phyloP scores from a whole-genome alignment of 2,888 invertebrate species.

The Gisinianus flammeolus region DNA sequence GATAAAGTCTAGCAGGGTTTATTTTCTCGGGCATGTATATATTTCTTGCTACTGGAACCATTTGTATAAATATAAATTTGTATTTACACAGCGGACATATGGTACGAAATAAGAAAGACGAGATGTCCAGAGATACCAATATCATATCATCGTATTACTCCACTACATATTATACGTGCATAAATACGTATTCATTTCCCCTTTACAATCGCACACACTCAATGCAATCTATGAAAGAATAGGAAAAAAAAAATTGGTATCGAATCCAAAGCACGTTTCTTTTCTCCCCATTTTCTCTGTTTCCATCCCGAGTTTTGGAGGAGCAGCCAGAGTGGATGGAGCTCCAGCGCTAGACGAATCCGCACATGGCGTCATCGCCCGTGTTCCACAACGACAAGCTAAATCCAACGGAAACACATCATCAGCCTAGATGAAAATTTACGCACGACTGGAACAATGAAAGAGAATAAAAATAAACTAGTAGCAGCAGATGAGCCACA shows the following conservation, averaged over 20 bases:
- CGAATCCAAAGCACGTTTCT: slow-evolving; percentile 21
- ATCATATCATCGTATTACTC: neutral
- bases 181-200: neutral
- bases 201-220: neutral
- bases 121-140: neutral
- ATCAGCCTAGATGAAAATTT: slow-evolving; percentile 1
- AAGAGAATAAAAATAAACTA: slow-evolving; percentile 1
- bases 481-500: neutral
- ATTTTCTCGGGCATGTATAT: neutral
- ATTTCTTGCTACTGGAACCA: neutral
- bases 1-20: neutral
- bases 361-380: neutral
- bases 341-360: neutral
- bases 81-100: neutral
- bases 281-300: neutral
- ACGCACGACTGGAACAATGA: slow-evolving; percentile 8
- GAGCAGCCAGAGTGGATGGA: neutral
- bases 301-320: neutral
- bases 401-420: slow-evolving; percentile 4
- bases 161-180: neutral
- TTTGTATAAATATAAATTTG: neutral
- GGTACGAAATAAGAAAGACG: neutral
- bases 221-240: neutral
- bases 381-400: neutral
- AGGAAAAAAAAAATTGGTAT: slow-evolving; percentile 1